These are phyloP conservation scores for Erynnis tages DNA, from an alignment of 2,888 invertebrate species.

Conservation along the genomic window DNA sequence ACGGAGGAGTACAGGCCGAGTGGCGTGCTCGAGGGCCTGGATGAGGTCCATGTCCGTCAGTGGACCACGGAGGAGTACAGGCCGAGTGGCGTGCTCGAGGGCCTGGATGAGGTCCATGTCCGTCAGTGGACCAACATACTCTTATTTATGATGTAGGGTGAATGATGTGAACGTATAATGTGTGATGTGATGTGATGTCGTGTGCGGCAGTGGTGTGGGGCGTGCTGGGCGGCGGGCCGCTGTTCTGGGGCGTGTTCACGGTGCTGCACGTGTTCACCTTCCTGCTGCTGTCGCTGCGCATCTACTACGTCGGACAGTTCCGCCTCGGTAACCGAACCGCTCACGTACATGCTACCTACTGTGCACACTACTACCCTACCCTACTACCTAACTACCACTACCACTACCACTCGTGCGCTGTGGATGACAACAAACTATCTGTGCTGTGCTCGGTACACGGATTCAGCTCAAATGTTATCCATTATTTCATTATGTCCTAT, in stretches of 20 bases:
- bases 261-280: conserved; percentile 86
- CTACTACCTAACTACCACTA: conserved; percentile 72
- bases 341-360: neutral
- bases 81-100: too few relatives aligned
- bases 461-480: too few relatives aligned
- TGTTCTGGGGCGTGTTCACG: conserved; percentile 90
- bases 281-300: conserved; percentile 85
- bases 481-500: too few relatives aligned
- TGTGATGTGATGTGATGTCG: neutral
- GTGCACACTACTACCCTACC: neutral
- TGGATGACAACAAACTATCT: too few relatives aligned
- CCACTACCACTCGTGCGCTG: neutral
- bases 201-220: conserved; percentile 83
- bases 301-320: conserved; percentile 91
- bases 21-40: too few relatives aligned
- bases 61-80: too few relatives aligned
- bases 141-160: too few relatives aligned
- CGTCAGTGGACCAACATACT: too few relatives aligned
- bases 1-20: too few relatives aligned
- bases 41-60: too few relatives aligned
- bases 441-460: too few relatives aligned
- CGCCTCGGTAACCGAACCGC: conserved; percentile 83
- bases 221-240: conserved; percentile 83
- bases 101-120: too few relatives aligned
- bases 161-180: neutral